Conservation (phyloP, 2,113 vertebrate genomes). For the Lepus timidus region DNA sequence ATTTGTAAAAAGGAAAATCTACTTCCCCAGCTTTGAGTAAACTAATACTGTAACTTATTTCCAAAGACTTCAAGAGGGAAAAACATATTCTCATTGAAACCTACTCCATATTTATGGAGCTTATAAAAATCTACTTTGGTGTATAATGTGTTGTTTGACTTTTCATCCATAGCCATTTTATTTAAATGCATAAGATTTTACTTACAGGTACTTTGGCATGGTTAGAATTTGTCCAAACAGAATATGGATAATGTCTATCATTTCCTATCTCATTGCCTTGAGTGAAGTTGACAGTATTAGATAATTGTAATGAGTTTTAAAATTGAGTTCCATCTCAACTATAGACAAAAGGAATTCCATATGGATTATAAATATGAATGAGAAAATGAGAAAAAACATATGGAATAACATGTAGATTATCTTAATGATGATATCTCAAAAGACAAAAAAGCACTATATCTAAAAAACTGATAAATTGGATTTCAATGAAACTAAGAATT, state of each 20-base stretch:
- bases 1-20: background rate
- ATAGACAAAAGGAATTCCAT: background rate
- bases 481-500: constrained; percentile 17
- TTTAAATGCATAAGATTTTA: background rate
- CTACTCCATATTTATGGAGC: background rate
- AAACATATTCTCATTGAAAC: background rate
- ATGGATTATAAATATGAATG: background rate
- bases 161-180: background rate
- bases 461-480: background rate
- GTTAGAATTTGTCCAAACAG: background rate
- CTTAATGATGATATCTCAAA: background rate
- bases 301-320: background rate
- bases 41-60: background rate
- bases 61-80: background rate
- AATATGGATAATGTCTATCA: background rate
- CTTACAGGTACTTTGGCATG: background rate
- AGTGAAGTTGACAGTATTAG: background rate
- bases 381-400: background rate
- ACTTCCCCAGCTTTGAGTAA: background rate
- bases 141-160: background rate
- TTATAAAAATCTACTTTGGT: background rate
- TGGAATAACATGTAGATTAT: background rate
- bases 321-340: background rate
- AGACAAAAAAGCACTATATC: background rate
- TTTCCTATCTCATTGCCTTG: background rate